Evolutionary conservation across 2,888 invertebrate species (phyloP), one percentile per base, ranked within the genome.

Genomic region (Sesia bembeciformis): DNA sequence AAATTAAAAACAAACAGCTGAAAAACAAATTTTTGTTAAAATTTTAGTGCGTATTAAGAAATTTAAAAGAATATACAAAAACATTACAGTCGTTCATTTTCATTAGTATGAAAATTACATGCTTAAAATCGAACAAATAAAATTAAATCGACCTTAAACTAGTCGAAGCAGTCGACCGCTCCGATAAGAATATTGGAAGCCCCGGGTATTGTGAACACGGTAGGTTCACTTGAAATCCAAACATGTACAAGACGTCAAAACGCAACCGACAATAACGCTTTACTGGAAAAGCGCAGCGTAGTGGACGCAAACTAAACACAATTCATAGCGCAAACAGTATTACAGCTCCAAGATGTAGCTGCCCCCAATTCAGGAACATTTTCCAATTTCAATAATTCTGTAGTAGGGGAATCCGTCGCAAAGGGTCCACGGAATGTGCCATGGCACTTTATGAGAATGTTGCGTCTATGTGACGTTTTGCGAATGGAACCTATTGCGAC

Each of bases 211-310:
- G 68, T 65, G 65, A 62, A 58, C 62, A 64, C 68, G 68, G 62
- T 66, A 68, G 65, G 55, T 61, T 60, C 62, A 62, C 68, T 62
- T 58, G 56, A 57, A 57, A 67, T 57, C 54, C 59, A 60, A 62
- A 67, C 72, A 60, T 80, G 85, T 70, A 73, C 74, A 70, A 64
- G 66, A 76, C 75, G 72, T 78, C 78, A 84, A 73, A 81, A 82
- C 66, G 52, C 23, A 42, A 23, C n/a, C 8, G n/a, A 46, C 23
- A 46, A 46, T 7, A n/a, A 23, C 46, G 23, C 23, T 46, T 23
- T 23, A 23, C 23, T 23, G 23, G 23, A 23, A 23, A 23, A 23
- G 23, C 23, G 23, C 23, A 23, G 23, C 23, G 23, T 23, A 23
- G 23, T 23, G 23, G 23, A 23, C 23, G 23, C 23, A 23, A 23